Conservation (phyloP, 2,888 invertebrate species). For the Drosophila hamatofila region DNA sequence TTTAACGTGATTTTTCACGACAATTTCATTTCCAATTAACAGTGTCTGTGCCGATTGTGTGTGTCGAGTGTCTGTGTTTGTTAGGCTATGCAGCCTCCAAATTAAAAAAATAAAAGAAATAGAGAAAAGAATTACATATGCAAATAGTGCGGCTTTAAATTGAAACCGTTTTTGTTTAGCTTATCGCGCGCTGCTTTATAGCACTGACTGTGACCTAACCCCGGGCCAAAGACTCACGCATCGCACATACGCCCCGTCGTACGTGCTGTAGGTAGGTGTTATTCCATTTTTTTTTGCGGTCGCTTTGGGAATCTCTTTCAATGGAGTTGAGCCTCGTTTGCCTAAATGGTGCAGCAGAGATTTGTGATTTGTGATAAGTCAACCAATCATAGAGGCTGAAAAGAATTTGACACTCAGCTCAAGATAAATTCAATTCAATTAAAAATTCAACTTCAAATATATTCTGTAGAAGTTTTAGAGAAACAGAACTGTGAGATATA, state of each 20-base stretch:
- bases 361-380: conserved; percentile 43
- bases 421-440: conserved; percentile 23
- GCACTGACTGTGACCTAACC: conserved; percentile 50
- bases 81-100: conserved; percentile 13
- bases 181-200: conserved; percentile 38
- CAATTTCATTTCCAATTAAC: conserved; percentile 55
- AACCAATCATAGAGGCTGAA: conserved; percentile 33
- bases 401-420: conserved; percentile 27
- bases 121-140: conserved; percentile 50
- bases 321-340: conserved; percentile 32
- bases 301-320: conserved; percentile 26
- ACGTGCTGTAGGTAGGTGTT: conserved; percentile 21
- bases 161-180: conserved; percentile 28
- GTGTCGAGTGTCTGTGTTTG: not conserved
- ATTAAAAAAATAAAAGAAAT: conserved; percentile 10
- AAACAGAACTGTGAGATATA: not conserved
- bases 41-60: conserved; percentile 3
- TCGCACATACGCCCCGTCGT: conserved; percentile 25
- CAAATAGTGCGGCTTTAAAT: conserved; percentile 49
- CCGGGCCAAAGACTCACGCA: conserved; percentile 19
- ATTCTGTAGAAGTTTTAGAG: not conserved
- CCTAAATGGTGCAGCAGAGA: conserved; percentile 41
- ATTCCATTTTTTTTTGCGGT: conserved; percentile 4
- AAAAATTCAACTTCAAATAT: conserved; percentile 4
- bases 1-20: conserved; percentile 44